Evolutionary conservation across 2,113 vertebrate species (phyloP).

Genomic region (Thunnus thynnus): DNA sequence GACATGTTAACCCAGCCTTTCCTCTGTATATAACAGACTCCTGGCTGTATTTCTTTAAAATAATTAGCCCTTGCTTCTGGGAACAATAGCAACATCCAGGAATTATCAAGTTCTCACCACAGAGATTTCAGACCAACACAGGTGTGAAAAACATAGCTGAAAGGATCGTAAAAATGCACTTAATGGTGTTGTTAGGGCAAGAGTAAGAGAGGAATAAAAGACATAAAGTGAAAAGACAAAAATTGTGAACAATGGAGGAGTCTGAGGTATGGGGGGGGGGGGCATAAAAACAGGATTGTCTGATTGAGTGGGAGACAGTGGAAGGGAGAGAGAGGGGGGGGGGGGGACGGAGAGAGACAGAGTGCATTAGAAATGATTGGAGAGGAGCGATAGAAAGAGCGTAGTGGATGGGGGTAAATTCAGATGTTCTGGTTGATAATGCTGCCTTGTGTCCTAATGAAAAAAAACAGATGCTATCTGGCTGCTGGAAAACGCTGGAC

Average conservation of each 20-base stretch:
- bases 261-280: slow-evolving; percentile 14
- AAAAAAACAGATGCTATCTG: slow-evolving; percentile 65
- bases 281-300: slow-evolving; percentile 45
- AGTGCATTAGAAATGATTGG: slow-evolving; percentile 66
- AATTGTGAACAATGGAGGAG: slow-evolving; percentile 33
- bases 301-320: slow-evolving; percentile 50
- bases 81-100: background rate
- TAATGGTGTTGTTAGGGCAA: background rate
- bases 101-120: background rate
- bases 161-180: slow-evolving; percentile 4
- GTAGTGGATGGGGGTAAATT: slow-evolving; percentile 57
- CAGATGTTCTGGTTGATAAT: slow-evolving; percentile 75
- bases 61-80: slow-evolving; percentile 1
- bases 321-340: slow-evolving; percentile 4
- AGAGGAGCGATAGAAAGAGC: slow-evolving; percentile 46
- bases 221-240: slow-evolving; percentile 32
- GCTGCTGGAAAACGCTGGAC: slow-evolving; percentile 49
- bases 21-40: background rate
- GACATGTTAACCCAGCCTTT: no score
- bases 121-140: slow-evolving; percentile 1
- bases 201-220: background rate
- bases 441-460: slow-evolving; percentile 63
- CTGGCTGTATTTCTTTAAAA: background rate
- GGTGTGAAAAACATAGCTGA: background rate
- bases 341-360: slow-evolving; percentile 4